A percentile compares a stretch with the other conserved stretches of the same genome.
Evolutionary conservation across 2,113 vertebrate species (phyloP).

Genomic region (Cricetomys ansorgei): DNA sequence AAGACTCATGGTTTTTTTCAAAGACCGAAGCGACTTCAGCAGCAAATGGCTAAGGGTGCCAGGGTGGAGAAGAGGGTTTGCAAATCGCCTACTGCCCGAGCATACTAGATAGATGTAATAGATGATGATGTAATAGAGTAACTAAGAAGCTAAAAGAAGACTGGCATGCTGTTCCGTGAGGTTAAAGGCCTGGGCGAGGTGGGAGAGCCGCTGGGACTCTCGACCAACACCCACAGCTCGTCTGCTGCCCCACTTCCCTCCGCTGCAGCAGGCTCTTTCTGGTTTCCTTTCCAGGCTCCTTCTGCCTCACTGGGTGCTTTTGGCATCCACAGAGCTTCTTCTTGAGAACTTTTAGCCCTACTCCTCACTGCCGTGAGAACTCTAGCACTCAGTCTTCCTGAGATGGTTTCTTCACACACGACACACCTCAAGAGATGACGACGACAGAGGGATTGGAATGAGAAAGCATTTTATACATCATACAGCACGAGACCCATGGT

Average conservation of each 20-base stretch:
- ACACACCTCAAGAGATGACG: background rate
- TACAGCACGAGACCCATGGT: background rate
- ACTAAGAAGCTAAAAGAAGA: background rate
- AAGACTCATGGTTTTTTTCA: conserved; percentile 65
- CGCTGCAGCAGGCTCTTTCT: background rate
- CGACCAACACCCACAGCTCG: background rate
- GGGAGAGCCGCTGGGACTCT: background rate
- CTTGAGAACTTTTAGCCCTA: background rate
- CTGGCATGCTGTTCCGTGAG: background rate
- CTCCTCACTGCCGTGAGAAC: background rate
- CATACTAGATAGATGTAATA: conserved; percentile 24
- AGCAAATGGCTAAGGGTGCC: conserved; percentile 79
- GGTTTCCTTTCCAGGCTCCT: conserved; percentile 26
- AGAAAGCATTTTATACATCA: background rate
- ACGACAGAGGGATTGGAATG: background rate
- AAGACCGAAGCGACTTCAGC: conserved; percentile 59
- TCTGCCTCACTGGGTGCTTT: background rate
- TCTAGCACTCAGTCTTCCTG: background rate
- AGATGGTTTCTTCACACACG: background rate
- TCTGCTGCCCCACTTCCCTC: background rate
- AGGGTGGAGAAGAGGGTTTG: conserved; percentile 54
- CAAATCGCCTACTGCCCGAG: conserved; percentile 31
- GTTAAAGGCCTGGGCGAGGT: background rate
- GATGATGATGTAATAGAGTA: background rate
- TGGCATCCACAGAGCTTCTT: background rate